These are phyloP conservation scores for Anhinga rufa DNA, from an alignment of 2,113 vertebrate genomes.

Conservation along the genomic window DNA sequence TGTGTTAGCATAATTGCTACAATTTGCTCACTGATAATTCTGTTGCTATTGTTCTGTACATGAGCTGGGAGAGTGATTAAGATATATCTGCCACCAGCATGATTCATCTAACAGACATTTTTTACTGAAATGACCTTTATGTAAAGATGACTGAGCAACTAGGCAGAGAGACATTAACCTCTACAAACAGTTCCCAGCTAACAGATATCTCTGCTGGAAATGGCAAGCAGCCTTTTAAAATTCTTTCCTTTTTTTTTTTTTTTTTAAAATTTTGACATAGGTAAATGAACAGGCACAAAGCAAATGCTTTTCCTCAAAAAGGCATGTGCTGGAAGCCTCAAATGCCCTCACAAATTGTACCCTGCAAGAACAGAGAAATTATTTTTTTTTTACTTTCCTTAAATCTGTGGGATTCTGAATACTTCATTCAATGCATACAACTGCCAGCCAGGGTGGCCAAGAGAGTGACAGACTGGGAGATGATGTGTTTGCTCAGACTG, in stretches of 20 bases:
- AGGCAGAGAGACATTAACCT: conserved; percentile 60
- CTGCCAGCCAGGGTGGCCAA: background rate
- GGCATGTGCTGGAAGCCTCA: background rate
- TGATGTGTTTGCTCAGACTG: background rate
- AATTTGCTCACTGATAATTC: conserved; percentile 65
- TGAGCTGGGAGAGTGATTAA: conserved; percentile 40
- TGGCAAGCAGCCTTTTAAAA: conserved; percentile 14
- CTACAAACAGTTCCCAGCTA: conserved; percentile 63
- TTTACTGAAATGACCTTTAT: conserved; percentile 60
- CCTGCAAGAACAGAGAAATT: background rate
- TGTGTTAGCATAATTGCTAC: conserved; percentile 61
- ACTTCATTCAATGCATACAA: background rate
- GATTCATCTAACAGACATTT: conserved; percentile 63
- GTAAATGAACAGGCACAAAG: conserved; percentile 1
- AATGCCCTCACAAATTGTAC: background rate
- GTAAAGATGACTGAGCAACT: conserved; percentile 42
- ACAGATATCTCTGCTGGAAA: conserved; percentile 44
- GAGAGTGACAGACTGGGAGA: background rate
- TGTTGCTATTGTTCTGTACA: conserved; percentile 53
- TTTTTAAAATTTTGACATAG: background rate
- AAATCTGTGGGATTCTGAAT: background rate
- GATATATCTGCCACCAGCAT: conserved; percentile 51
- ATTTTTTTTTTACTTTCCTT: background rate
- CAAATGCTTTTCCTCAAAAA: background rate
- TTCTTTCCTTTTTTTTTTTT: background rate